Conservation (phyloP, 2,888 invertebrate genomes). For the Agrochola macilenta region DNA sequence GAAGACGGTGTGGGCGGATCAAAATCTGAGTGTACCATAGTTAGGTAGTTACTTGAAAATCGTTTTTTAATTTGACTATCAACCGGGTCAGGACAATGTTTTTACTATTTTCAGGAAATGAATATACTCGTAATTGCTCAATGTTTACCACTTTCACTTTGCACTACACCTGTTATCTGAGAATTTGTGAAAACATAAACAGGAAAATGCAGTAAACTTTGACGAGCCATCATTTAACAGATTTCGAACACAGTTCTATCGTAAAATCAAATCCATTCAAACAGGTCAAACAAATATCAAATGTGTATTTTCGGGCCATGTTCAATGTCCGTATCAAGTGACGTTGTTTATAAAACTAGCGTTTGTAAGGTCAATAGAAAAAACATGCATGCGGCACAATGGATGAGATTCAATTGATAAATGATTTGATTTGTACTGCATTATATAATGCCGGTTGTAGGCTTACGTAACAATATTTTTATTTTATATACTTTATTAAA, state of each 20-base stretch:
- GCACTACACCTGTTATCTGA: too few relatives aligned
- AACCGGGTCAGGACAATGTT: not conserved
- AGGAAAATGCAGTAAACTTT: not conserved
- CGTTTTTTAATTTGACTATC: not conserved
- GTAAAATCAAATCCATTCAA: slow-evolving; percentile 5
- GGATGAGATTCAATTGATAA: not conserved
- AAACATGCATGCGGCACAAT: not conserved
- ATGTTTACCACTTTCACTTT: not conserved
- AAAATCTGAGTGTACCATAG: not conserved
- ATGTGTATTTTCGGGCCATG: not conserved
- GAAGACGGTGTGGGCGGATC: not conserved
- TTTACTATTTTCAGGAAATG: not conserved
- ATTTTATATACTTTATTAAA: too few relatives aligned
- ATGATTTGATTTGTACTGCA: not conserved
- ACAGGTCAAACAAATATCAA: not conserved
- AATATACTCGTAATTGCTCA: not conserved
- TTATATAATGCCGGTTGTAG: not conserved
- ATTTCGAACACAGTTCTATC: not conserved
- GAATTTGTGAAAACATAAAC: not conserved
- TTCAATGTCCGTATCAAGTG: not conserved
- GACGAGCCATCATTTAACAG: not conserved
- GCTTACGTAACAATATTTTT: too few relatives aligned
- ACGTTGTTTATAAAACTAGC: not conserved
- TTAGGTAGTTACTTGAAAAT: not conserved
- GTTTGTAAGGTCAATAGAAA: not conserved